A percentile compares a stretch with the other conserved stretches of the same genome.
These are phyloP conservation scores for Catalaphyllia jardinei DNA, from an alignment of 64 coral and sea anemone genomes.

Conservation along the genomic window DNA sequence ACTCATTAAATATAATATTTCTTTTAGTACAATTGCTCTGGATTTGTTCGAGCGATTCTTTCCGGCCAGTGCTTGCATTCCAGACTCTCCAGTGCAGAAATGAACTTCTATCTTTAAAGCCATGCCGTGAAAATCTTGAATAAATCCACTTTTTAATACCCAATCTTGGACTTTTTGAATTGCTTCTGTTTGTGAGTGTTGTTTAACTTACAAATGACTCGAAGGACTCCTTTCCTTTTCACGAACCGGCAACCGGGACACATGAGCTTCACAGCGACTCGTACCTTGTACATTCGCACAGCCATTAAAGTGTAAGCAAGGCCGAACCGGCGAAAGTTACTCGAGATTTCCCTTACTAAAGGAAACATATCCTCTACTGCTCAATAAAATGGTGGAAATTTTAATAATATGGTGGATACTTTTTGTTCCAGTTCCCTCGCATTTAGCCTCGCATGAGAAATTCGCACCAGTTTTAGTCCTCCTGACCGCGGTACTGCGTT, in stretches of 20 bases:
- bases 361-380: conserved; percentile 20
- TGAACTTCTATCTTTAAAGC: no score
- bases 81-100: no score
- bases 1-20: no score
- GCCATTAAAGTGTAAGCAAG: conserved; percentile 64
- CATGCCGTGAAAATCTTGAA: not conserved
- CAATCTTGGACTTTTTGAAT: conserved; percentile 8
- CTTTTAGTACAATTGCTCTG: no score
- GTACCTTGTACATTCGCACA: conserved; percentile 91
- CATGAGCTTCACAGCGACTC: conserved; percentile 82
- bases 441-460: not conserved
- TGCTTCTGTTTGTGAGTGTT: conserved; percentile 98
- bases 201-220: conserved; percentile 94
- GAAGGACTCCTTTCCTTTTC: conserved; percentile 89
- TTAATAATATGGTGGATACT: not conserved
- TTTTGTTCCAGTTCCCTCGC: not conserved
- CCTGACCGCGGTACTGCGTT: not conserved
- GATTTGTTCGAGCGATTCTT: no score
- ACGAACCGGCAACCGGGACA: conserved; percentile 93
- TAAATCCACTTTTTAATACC: not conserved
- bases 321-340: conserved; percentile 47
- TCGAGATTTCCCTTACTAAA: conserved; percentile 52
- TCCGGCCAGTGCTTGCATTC: no score
- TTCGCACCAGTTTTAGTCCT: conserved; percentile 1
- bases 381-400: conserved; percentile 59